phyloP scores from a whole-genome alignment of 2,113 vertebrate genomes.

The Rhodinocichla rosea region DNA sequence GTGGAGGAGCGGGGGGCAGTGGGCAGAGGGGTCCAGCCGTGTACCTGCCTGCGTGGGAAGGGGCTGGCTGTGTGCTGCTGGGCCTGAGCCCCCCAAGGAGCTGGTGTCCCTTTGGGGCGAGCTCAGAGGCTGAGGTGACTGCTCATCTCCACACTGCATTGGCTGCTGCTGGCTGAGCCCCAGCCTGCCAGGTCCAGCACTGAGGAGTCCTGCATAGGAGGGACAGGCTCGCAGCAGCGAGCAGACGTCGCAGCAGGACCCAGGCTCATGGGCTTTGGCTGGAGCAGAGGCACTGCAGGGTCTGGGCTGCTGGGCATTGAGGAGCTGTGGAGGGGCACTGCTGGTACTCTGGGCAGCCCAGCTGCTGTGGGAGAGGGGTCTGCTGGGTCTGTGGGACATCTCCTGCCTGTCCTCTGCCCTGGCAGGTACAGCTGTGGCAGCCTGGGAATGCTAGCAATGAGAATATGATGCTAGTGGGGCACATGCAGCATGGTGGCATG shows the following conservation, averaged over 20 bases:
- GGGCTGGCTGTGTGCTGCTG: background rate
- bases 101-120: background rate
- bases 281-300: background rate
- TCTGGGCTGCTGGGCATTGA: background rate
- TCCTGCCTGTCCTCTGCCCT: background rate
- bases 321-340: background rate
- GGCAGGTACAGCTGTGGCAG: background rate
- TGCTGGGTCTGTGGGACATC: background rate
- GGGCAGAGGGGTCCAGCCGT: rapidly evolving
- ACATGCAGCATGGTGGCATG: background rate
- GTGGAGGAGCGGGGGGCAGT: background rate
- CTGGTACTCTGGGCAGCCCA: background rate
- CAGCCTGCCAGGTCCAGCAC: background rate
- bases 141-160: constrained; percentile 41
- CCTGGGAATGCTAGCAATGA: background rate
- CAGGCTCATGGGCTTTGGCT: background rate
- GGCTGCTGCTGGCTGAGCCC: constrained; percentile 49
- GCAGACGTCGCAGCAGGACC: background rate
- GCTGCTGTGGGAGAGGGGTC: background rate
- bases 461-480: background rate
- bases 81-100: background rate
- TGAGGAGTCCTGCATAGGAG: constrained; percentile 19
- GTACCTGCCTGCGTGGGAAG: background rate
- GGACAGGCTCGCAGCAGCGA: background rate
- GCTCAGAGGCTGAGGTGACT: constrained; percentile 38